These are phyloP conservation scores for Enteromius paludinosus DNA, from an alignment of 2,797 vertebrate genomes.

Conservation along the genomic window DNA sequence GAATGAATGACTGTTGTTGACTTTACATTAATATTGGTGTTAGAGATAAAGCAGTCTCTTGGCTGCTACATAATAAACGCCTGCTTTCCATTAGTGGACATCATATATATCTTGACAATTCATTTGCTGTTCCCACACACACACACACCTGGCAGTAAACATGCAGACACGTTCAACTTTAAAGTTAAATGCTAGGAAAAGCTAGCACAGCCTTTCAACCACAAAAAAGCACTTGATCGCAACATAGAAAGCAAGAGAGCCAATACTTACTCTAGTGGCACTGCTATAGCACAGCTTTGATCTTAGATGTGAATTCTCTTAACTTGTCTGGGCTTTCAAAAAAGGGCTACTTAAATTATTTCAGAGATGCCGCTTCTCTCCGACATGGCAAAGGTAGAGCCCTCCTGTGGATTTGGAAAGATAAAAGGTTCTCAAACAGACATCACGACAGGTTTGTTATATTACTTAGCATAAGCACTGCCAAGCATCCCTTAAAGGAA, in stretches of 20 bases:
- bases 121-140: conserved; percentile 65
- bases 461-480: conserved; percentile 77
- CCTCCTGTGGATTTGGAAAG: conserved; percentile 72
- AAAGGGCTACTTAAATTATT: conserved; percentile 73
- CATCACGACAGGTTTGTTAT: conserved; percentile 71
- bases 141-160: conserved; percentile 60
- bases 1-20: conserved; percentile 56
- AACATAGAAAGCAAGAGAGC: conserved; percentile 51
- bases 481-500: conserved; percentile 75
- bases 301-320: conserved; percentile 67
- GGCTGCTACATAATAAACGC: conserved; percentile 43
- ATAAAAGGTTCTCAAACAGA: conserved; percentile 74
- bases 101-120: conserved; percentile 66
- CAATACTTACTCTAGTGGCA: conserved; percentile 55
- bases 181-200: conserved; percentile 44
- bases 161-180: conserved; percentile 56
- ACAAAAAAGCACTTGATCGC: conserved; percentile 56
- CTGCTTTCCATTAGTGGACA: conserved; percentile 53
- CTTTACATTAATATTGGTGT: conserved; percentile 57
- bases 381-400: conserved; percentile 72
- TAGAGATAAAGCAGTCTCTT: conserved; percentile 48
- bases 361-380: conserved; percentile 65
- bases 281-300: conserved; percentile 67
- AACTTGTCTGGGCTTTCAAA: conserved; percentile 66
- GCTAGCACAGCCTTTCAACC: conserved; percentile 63